Evolutionary conservation across 2,113 vertebrate species (phyloP).

Genomic region (Sceloporus tristichus): DNA sequence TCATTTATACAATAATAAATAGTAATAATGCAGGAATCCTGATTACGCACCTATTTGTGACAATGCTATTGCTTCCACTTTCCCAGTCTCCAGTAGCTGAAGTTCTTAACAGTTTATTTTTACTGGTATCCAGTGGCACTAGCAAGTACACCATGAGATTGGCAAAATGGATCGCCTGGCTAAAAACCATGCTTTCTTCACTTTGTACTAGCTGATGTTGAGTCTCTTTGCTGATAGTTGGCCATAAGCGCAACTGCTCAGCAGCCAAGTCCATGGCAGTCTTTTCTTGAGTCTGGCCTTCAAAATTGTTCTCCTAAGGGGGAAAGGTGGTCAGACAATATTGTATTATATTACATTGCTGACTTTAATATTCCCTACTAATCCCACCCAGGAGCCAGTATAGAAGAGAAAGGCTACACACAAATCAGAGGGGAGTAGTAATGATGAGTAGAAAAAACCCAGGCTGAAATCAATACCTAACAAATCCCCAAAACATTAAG

Average conservation of each 20-base stretch:
- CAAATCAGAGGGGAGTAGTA: background rate
- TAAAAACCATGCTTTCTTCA: conserved; percentile 97
- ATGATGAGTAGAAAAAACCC: background rate
- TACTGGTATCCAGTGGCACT: conserved; percentile 95
- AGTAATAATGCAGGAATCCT: background rate
- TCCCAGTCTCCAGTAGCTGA: conserved; percentile 92
- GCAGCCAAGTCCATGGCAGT: conserved; percentile 97
- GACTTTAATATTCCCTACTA: background rate
- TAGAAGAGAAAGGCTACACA: background rate
- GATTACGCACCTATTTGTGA: conserved; percentile 88
- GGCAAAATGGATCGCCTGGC: conserved; percentile 98
- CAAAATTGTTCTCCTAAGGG: conserved; percentile 76
- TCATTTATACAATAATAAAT: background rate
- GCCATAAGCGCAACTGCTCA: conserved; percentile 91
- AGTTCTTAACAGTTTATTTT: conserved; percentile 90
- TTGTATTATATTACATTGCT: background rate
- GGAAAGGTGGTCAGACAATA: conserved; percentile 17
- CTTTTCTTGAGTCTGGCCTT: conserved; percentile 78
- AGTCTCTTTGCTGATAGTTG: conserved; percentile 86
- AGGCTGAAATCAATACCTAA: background rate
- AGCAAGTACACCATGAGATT: conserved; percentile 99
- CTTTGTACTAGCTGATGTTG: conserved; percentile 94
- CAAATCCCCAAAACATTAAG: background rate
- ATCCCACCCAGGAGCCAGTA: background rate
- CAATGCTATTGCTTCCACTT: conserved; percentile 97